Evolutionary conservation across 2,797 vertebrate genomes (phyloP).

Genomic region (Pristis pectinata): DNA sequence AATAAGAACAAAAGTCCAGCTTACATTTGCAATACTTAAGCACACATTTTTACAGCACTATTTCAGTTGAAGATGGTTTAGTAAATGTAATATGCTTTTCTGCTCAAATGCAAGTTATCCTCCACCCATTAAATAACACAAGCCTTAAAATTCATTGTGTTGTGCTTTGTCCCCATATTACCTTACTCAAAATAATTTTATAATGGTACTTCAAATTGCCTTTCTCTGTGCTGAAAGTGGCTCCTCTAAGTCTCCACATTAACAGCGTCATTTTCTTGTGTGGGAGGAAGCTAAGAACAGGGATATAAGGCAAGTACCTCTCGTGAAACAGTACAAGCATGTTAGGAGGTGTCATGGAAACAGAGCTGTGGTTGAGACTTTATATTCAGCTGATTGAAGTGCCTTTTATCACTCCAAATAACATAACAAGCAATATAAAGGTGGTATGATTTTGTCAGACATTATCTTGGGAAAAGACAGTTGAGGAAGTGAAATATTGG

Average conservation of each 20-base stretch:
- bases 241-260: neutral
- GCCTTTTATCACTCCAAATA: neutral
- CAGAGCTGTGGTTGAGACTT: neutral
- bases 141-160: neutral
- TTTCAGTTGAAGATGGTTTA: neutral
- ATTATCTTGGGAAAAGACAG: neutral
- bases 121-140: neutral
- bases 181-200: neutral
- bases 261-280: neutral
- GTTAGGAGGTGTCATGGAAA: neutral
- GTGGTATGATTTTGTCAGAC: neutral
- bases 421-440: neutral
- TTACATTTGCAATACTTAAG: too few relatives aligned
- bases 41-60: neutral
- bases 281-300: neutral
- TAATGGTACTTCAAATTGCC: neutral
- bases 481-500: neutral
- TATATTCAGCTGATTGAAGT: neutral
- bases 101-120: neutral
- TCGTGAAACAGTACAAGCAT: neutral
- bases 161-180: neutral
- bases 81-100: neutral
- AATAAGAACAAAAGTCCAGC: neutral
- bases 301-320: neutral
- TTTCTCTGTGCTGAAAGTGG: neutral